A percentile compares a stretch with the other conserved stretches of the same genome.
Evolutionary conservation across 2,888 invertebrate genomes (phyloP).

Genomic region (Portevinia maculata): DNA sequence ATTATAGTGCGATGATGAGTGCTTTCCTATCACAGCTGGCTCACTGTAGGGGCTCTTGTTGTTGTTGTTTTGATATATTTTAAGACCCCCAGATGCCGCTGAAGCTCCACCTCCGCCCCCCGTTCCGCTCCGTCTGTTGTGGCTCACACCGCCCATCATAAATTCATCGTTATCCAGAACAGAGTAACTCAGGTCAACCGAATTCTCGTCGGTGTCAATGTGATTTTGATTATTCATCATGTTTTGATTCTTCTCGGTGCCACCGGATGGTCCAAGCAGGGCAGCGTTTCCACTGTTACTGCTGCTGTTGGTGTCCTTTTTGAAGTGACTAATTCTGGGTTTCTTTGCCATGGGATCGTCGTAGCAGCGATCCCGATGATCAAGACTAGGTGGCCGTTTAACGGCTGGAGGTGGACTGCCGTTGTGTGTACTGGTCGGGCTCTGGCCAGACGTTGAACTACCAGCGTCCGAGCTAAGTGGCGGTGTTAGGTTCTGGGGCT

Average conservation of each 20-base stretch:
- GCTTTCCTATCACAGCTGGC: slow-evolving; percentile 40
- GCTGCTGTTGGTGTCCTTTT: slow-evolving; percentile 83
- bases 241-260: slow-evolving; percentile 69
- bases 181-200: slow-evolving; percentile 81
- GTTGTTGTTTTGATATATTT: slow-evolving; percentile 70
- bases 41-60: slow-evolving; percentile 63
- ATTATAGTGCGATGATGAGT: slow-evolving; percentile 51
- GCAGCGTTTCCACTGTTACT: slow-evolving; percentile 62
- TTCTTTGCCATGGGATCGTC: slow-evolving; percentile 88
- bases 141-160: slow-evolving; percentile 73
- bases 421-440: slow-evolving; percentile 89
- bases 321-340: slow-evolving; percentile 93
- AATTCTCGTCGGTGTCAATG: slow-evolving; percentile 77
- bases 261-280: slow-evolving; percentile 53
- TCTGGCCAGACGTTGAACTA: slow-evolving; percentile 90
- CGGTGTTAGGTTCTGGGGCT: slow-evolving; percentile 95
- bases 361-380: slow-evolving; percentile 83
- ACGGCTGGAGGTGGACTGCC: slow-evolving; percentile 88
- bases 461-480: slow-evolving; percentile 93
- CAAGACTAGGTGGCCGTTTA: slow-evolving; percentile 82
- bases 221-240: slow-evolving; percentile 73
- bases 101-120: slow-evolving; percentile 5
- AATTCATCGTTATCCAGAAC: slow-evolving; percentile 81
- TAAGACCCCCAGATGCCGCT: slow-evolving; percentile 48
- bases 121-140: slow-evolving; percentile 29